Base-by-base conservation (phyloP, 92 coral and sea anemone species). In the Phenganax subtilis region DNA sequence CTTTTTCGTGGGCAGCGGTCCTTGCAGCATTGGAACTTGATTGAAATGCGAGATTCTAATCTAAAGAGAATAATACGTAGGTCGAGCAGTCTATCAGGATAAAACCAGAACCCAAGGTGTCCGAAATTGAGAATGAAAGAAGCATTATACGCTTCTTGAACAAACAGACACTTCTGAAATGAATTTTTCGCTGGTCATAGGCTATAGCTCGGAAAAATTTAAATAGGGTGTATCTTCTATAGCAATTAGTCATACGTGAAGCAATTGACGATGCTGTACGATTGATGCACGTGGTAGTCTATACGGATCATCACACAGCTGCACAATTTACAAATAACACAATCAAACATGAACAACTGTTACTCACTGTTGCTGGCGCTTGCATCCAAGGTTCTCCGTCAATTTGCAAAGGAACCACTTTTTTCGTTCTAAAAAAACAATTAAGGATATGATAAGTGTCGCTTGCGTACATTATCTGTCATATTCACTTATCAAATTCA, bases 371-470 rank as follows among this genome's bases (percentile, higher is more conserved):
- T 11, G 98, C 97, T 10, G 98, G 91, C 9, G 90, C 93, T 83
- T 94, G 98, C 89, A 92, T 75, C 98, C 98, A 94, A 4, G 98
- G 98, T 64, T 94, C 98, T 30, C 98, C 98, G 75, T 94, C 98
- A 12, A 92, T 92, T 85, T 94, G 98, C 94, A 94, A 90, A 27
- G 98, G 98, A 65, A 94, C 90, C 68, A 90, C 81, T 75, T 90
- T 91, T 88, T 92, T 94, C 10, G 98, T 88, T 82, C 98, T 94
- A 80, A 56, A 64, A 69, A 27, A 61, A 59, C 16, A 64, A 51
- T 54, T 54, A 25, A 78, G 20, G 52, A 37, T 29, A 57, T 31
- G 16, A 12, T 64, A 62, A 55, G 59, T 9, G 37, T 20, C 64
- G 51, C 10, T 69, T 14, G 27, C 28, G 25, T 12, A 61, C 7